Percentiles rank a stretch among this genome's conserved stretches.
Evolutionary conservation across 2,888 invertebrate species (phyloP).

Genomic region (Ectemnius cavifrons): DNA sequence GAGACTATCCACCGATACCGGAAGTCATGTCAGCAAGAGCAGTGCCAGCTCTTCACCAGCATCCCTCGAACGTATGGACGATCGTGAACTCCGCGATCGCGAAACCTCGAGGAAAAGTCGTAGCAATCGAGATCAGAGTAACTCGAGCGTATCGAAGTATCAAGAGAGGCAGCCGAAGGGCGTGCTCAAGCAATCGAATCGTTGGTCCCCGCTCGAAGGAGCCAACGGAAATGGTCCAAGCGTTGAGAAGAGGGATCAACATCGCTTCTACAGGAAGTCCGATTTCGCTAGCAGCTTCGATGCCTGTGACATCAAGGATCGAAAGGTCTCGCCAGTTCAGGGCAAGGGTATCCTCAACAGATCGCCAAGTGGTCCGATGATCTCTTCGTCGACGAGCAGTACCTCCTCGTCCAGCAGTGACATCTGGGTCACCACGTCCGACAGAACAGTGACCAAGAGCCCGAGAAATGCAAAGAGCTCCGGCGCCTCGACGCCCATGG

Average conservation of each 20-base stretch:
- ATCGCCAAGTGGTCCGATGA: conserved; percentile 65
- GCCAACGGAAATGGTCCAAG: conserved; percentile 56
- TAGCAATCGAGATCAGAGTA: conserved; percentile 45
- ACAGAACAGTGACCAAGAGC: conserved; percentile 78
- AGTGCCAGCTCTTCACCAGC: conserved; percentile 76
- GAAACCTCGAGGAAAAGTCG: conserved; percentile 55
- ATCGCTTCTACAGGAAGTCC: conserved; percentile 60
- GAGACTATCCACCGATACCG: conserved; percentile 73
- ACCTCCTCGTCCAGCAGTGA: conserved; percentile 81
- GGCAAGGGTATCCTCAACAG: conserved; percentile 57
- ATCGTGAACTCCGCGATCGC: conserved; percentile 59
- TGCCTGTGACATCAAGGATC: conserved; percentile 51
- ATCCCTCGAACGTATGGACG: conserved; percentile 75
- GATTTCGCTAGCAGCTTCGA: conserved; percentile 60
- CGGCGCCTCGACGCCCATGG: conserved; percentile 79
- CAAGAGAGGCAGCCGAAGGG: conserved; percentile 67
- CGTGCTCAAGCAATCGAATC: conserved; percentile 63
- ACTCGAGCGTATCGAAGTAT: conserved; percentile 59
- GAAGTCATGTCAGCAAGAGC: conserved; percentile 57
- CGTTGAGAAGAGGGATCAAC: conserved; percentile 56
- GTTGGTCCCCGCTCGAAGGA: conserved; percentile 65
- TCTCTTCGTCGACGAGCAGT: conserved; percentile 76
- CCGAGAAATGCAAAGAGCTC: conserved; percentile 79
- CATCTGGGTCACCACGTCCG: conserved; percentile 80
- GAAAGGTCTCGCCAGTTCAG: conserved; percentile 66